A percentile compares a stretch with the other conserved stretches of the same genome.
phyloP scores from a whole-genome alignment of 2,888 invertebrate genomes.

The Lumbricus terrestris region DNA sequence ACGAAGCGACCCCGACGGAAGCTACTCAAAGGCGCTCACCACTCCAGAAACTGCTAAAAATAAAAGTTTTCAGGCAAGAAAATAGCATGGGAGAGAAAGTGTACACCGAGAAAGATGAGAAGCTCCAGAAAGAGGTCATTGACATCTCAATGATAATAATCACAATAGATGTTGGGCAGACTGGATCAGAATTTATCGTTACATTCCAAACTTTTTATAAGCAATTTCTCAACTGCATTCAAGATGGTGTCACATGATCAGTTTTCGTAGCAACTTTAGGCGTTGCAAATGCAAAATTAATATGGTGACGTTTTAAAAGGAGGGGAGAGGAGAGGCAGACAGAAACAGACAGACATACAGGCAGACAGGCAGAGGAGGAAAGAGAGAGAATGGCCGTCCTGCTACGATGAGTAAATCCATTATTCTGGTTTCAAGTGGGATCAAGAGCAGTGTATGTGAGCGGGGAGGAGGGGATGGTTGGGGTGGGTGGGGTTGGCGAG shows the following conservation, averaged over 20 bases:
- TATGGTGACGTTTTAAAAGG: not conserved
- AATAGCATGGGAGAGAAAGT: too few relatives aligned
- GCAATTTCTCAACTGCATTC: too few relatives aligned
- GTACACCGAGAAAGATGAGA: too few relatives aligned
- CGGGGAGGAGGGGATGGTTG: too few relatives aligned
- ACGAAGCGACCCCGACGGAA: too few relatives aligned
- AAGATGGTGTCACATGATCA: not conserved
- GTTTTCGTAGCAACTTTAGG: not conserved
- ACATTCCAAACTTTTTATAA: too few relatives aligned
- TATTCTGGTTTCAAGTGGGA: not conserved
- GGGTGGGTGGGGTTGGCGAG: too few relatives aligned
- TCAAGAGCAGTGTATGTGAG: not conserved
- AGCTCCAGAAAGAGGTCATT: too few relatives aligned
- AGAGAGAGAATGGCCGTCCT: not conserved
- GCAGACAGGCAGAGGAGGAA: not conserved
- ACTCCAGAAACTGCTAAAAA: too few relatives aligned
- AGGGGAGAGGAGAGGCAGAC: not conserved
- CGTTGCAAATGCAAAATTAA: not conserved
- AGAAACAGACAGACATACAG: not conserved
- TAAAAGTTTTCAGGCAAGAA: too few relatives aligned
- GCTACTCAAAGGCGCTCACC: too few relatives aligned
- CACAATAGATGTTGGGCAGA: not conserved
- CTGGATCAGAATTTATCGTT: not conserved
- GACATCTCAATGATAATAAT: too few relatives aligned
- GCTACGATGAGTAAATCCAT: not conserved